phyloP scores from a whole-genome alignment of 2,113 vertebrate genomes.

The Ifrita kowaldi region DNA sequence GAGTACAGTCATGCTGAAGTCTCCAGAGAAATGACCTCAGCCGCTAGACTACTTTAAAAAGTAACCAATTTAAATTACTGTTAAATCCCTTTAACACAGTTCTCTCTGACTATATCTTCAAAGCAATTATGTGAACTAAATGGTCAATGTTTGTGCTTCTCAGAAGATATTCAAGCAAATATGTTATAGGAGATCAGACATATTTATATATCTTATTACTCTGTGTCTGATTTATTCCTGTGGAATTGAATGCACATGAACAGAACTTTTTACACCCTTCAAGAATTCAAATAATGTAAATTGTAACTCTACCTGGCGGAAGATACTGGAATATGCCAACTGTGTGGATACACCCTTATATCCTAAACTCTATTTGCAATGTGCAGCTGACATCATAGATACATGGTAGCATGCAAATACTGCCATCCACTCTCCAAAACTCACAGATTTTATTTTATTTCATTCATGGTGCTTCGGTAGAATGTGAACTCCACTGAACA shows the following conservation, averaged over 20 bases:
- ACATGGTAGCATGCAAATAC: not conserved
- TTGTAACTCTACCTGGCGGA: not conserved
- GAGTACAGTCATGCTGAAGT: not conserved
- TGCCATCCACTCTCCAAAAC: not conserved
- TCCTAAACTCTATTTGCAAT: not conserved
- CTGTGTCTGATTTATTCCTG: not conserved
- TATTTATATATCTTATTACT: not conserved
- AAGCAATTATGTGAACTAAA: not conserved
- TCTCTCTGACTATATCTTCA: not conserved
- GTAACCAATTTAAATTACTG: not conserved
- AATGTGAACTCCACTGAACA: not conserved
- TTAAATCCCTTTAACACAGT: not conserved
- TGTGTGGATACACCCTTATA: not conserved
- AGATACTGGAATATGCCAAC: not conserved
- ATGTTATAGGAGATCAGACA: not conserved
- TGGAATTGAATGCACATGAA: not conserved
- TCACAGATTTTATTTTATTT: not conserved
- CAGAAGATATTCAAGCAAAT: not conserved
- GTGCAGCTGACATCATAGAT: not conserved
- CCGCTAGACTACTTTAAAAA: not conserved
- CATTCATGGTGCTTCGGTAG: not conserved
- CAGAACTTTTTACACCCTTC: not conserved
- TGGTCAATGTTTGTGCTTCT: not conserved
- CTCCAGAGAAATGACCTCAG: not conserved
- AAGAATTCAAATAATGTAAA: not conserved